Evolutionary conservation across 2,113 vertebrate species (phyloP).

Genomic region (Gambusia affinis): DNA sequence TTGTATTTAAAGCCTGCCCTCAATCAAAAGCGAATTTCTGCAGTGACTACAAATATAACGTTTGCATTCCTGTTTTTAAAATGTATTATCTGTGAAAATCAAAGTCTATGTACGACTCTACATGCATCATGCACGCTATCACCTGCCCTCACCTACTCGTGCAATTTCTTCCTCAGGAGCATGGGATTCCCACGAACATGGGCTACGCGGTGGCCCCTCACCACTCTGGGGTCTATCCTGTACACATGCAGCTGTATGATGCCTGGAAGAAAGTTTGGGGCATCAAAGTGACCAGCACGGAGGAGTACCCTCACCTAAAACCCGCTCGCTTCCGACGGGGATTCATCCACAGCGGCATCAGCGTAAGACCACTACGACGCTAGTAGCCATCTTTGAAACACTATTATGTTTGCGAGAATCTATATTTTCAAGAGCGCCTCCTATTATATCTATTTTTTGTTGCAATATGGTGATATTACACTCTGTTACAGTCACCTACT

Average conservation of each 20-base stretch:
- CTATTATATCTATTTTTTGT: not conserved
- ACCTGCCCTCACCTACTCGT: not conserved
- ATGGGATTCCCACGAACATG: conserved; percentile 96
- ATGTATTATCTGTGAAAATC: not conserved
- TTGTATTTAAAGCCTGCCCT: no score
- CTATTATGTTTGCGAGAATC: conserved; percentile 30
- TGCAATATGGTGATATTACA: not conserved
- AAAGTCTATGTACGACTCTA: not conserved
- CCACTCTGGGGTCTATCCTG: conserved; percentile 95
- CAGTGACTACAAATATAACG: no score
- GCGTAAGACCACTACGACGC: conserved; percentile 74
- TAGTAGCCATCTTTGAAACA: conserved; percentile 1
- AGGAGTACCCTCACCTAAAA: conserved; percentile 97
- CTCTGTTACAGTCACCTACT: no score
- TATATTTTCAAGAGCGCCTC: not conserved
- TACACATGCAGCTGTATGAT: conserved; percentile 94
- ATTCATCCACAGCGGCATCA: conserved; percentile 94
- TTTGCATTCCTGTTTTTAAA: no score
- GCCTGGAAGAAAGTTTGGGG: conserved; percentile 98
- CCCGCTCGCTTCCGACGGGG: conserved; percentile 93
- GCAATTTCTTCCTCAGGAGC: conserved; percentile 81
- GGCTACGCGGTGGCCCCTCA: conserved; percentile 96
- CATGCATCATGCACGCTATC: not conserved
- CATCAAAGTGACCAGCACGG: conserved; percentile 95
- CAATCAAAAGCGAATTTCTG: not conserved